A percentile compares a stretch with the other conserved stretches of the same genome.
These are phyloP conservation scores for Lochmaea capreae DNA, from an alignment of 2,888 invertebrate genomes.

Conservation along the genomic window DNA sequence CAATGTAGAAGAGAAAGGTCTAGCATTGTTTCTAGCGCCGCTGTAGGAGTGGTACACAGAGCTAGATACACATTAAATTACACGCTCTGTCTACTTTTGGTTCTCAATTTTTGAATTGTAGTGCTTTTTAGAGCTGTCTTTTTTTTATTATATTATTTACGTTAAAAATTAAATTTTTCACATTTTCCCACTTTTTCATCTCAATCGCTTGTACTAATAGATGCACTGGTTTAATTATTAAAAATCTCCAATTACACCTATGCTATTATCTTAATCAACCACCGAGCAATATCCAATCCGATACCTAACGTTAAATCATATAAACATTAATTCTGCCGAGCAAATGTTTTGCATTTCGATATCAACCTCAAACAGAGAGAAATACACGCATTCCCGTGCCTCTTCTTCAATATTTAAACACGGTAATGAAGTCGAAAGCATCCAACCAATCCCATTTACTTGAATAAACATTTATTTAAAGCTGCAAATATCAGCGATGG, in stretches of 20 bases:
- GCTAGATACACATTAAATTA: no score
- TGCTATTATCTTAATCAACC: slow-evolving; percentile 4
- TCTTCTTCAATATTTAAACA: slow-evolving; percentile 56
- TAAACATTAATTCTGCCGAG: slow-evolving; percentile 22
- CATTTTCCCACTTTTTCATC: no score
- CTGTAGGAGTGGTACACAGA: no score
- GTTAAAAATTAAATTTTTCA: no score
- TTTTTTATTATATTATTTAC: no score
- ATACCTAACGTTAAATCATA: slow-evolving; percentile 10
- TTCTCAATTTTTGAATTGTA: no score
- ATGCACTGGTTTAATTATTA: neutral
- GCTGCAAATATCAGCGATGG: slow-evolving; percentile 55
- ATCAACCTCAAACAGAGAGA: slow-evolving; percentile 31
- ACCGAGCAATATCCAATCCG: neutral
- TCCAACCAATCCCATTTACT: slow-evolving; percentile 57
- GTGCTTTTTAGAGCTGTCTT: no score
- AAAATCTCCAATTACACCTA: slow-evolving; percentile 3
- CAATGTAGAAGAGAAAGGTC: no score
- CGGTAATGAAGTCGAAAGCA: slow-evolving; percentile 56
- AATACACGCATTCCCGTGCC: slow-evolving; percentile 27
- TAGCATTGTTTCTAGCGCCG: no score
- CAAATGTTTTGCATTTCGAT: slow-evolving; percentile 29
- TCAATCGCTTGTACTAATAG: no score
- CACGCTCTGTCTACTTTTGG: no score
- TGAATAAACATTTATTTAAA: slow-evolving; percentile 59